phyloP scores from a whole-genome alignment of 1,140 invertebrate genomes.

The Saccostrea glomerata region DNA sequence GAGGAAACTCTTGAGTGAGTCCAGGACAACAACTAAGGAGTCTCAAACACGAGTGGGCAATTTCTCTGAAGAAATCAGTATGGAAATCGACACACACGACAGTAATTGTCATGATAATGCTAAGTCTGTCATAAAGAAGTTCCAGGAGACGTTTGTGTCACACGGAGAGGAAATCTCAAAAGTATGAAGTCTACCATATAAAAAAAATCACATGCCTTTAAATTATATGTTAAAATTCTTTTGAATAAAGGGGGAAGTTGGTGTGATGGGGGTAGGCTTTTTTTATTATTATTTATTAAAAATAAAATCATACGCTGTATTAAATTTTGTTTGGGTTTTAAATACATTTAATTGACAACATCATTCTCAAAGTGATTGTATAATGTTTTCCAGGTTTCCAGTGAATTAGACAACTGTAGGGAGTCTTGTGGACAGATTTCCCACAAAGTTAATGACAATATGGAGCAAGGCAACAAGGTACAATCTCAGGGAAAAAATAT shows the following conservation, averaged over 20 bases:
- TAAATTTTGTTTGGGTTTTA: no score
- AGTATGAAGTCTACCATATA: background rate
- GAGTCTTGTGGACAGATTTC: constrained; percentile 4
- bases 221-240: background rate
- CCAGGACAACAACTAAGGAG: background rate
- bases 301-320: no score
- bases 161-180: constrained; percentile 23
- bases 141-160: background rate
- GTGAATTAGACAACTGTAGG: background rate
- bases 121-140: background rate
- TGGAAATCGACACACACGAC: constrained; percentile 20
- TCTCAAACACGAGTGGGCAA: background rate
- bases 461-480: constrained; percentile 21
- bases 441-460: constrained; percentile 22
- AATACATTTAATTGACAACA: no score
- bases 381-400: constrained; percentile 12
- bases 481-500: background rate
- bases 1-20: background rate
- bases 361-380: background rate
- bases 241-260: no score
- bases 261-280: no score
- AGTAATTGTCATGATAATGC: background rate
- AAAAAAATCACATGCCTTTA: background rate
- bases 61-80: background rate
- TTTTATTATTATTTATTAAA: no score